Percentiles rank a stretch among this genome's conserved stretches.
Conservation (phyloP, 2,888 invertebrate species). For the Mesoligia furuncula region DNA sequence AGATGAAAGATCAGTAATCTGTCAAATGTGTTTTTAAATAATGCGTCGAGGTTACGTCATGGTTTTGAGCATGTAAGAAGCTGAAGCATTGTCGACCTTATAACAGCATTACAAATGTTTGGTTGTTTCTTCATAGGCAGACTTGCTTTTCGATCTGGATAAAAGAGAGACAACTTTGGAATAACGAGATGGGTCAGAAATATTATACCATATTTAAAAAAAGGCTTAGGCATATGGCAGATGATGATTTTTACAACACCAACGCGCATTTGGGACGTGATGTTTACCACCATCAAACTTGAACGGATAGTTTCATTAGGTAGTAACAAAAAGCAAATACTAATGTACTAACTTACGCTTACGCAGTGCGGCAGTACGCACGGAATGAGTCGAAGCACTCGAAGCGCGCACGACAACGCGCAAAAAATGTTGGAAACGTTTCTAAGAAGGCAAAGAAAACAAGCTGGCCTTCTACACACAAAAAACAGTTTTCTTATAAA, state of each 20-base stretch:
- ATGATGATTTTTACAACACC: neutral
- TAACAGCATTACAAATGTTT: neutral
- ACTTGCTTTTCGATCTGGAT: neutral
- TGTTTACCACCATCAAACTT: slow-evolving; percentile 7
- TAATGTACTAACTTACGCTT: slow-evolving; percentile 1
- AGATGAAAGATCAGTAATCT: slow-evolving; percentile 39
- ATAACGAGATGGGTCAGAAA: neutral
- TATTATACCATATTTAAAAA: neutral
- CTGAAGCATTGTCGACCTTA: neutral
- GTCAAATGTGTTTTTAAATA: slow-evolving; percentile 35
- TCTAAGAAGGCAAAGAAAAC: slow-evolving; percentile 27
- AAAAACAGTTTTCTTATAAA: too few relatives aligned
- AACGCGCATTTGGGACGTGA: neutral
- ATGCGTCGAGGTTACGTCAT: slow-evolving; percentile 18
- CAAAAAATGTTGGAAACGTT: slow-evolving; percentile 51
- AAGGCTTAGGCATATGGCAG: neutral
- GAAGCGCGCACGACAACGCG: slow-evolving; percentile 7
- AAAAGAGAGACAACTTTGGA: neutral
- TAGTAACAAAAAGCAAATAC: slow-evolving; percentile 6
- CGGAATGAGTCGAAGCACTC: slow-evolving; percentile 1
- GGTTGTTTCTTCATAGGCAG: neutral
- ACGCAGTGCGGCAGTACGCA: neutral
- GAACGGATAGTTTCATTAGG: slow-evolving; percentile 7
- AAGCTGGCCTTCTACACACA: slow-evolving; percentile 33
- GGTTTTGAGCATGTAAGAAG: slow-evolving; percentile 5